Evolutionary conservation across 2,797 vertebrate genomes (phyloP).

Genomic region (Urophycis tenuis): DNA sequence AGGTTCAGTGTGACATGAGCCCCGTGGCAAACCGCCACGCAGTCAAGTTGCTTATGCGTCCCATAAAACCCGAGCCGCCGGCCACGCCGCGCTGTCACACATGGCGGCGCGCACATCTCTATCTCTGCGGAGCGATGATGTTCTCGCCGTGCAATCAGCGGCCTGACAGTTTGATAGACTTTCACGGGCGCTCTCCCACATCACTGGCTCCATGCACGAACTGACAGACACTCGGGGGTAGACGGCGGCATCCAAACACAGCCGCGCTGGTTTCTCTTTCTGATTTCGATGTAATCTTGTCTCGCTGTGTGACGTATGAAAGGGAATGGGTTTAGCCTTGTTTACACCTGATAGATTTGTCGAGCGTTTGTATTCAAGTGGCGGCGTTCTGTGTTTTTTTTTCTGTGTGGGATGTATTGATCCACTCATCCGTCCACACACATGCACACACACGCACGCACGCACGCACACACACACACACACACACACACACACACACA

Average conservation of each 20-base stretch:
- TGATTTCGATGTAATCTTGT: neutral
- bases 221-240: slow-evolving; percentile 19
- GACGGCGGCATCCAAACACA: slow-evolving; percentile 21
- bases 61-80: neutral
- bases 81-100: neutral
- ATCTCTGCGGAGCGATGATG: slow-evolving; percentile 35
- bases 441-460: no score
- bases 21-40: neutral
- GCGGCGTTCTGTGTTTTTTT: no score
- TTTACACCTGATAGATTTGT: no score
- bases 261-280: neutral
- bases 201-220: slow-evolving; percentile 32
- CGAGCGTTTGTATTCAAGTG: no score
- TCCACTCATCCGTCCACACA: no score
- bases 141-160: slow-evolving; percentile 39
- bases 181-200: slow-evolving; percentile 29
- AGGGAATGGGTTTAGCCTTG: neutral
- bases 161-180: slow-evolving; percentile 49
- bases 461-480: neutral
- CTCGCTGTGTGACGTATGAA: neutral
- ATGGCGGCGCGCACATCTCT: slow-evolving; percentile 11
- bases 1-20: neutral
- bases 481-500: neutral
- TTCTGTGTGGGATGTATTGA: no score
- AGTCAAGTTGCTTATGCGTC: neutral